Evolutionary conservation across 2,113 vertebrate genomes (phyloP), one percentile per base, ranked within the genome.

Genomic region (Camelus dromedarius): DNA sequence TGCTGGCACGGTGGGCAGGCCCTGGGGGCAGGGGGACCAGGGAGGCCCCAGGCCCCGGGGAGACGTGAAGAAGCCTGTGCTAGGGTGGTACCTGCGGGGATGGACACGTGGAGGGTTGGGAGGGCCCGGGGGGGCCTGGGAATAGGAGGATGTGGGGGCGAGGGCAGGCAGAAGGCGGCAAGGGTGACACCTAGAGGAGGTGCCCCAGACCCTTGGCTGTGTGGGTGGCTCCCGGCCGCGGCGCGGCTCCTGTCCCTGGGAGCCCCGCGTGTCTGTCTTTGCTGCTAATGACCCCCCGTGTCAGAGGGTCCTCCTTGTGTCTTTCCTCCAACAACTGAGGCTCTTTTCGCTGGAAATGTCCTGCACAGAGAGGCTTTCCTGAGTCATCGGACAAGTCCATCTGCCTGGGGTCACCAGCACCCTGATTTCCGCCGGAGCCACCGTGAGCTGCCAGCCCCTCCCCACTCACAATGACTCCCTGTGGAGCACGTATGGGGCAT

Each of bases 201-300:
- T 56, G 22, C 24, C 52, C 8, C 0, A 12, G n/a, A 81, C 54
- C 32, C 30, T 58, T 13, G 0, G 66, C 3, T 3, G 16, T 67
- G 32, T 7, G 2, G n/a, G n/a, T 4, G 32, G 19, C 32, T 20
- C 48, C 18, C 6, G 12, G 22, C 42, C 9, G 30, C n/a, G 58
- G 82, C 2, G 13, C 0, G 30, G n/a, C 77, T 60, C 79, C 79
- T 13, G 13, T 24, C 12, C 14, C 12, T n/a, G 8, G 2, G n/a
- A 13, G 10, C 42, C 26, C 15, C 16, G 3, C 0, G 2, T 0
- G 8, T 0, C 22, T 28, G 24, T 52, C 77, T 42, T 5, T 32
- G 0, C 26, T 6, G 13, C 12, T 0, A 19, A 30, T 4, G 8
- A 2, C 2, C 35, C 30, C 52, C 19, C 32, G 12, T 26, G 11